A percentile compares a stretch with the other conserved stretches of the same genome.
These are phyloP conservation scores for Creontiades dilutus DNA, from an alignment of 2,888 invertebrate genomes.

Conservation along the genomic window DNA sequence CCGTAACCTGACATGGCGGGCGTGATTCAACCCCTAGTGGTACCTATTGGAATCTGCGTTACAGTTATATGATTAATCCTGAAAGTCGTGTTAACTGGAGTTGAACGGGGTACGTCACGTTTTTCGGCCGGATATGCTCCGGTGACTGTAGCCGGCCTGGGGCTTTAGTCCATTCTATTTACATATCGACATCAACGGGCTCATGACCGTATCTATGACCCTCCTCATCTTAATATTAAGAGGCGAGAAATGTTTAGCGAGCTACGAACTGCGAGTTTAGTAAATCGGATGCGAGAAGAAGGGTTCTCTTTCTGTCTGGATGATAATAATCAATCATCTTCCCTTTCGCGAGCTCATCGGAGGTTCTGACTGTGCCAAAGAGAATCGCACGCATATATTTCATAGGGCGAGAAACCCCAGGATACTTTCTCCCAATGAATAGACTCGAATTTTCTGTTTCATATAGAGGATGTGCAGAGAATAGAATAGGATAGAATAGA, in stretches of 20 bases:
- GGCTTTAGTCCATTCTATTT: slow-evolving; percentile 65
- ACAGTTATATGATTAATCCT: slow-evolving; percentile 71
- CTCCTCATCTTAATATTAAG: slow-evolving; percentile 48
- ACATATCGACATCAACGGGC: slow-evolving; percentile 69
- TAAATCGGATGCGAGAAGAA: no score
- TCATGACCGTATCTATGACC: slow-evolving; percentile 48
- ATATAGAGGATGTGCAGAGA: no score
- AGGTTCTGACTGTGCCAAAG: no score
- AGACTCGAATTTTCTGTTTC: no score
- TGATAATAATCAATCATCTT: no score
- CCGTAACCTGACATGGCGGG: slow-evolving; percentile 18
- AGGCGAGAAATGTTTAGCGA: neutral
- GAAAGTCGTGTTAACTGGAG: slow-evolving; percentile 72
- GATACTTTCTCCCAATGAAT: no score
- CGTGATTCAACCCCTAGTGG: slow-evolving; percentile 55
- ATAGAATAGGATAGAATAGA: no score
- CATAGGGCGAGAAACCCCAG: no score
- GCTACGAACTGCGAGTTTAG: neutral
- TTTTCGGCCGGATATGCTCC: slow-evolving; percentile 72
- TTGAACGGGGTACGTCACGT: slow-evolving; percentile 71
- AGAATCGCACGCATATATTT: no score
- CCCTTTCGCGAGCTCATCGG: no score
- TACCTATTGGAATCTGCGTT: slow-evolving; percentile 63
- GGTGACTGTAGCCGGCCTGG: slow-evolving; percentile 64
- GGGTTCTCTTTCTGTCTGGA: no score